Percentiles rank a stretch among this genome's conserved stretches.
These are phyloP conservation scores for Marronus borbonicus DNA, from an alignment of 2,888 invertebrate species.

Conservation along the genomic window DNA sequence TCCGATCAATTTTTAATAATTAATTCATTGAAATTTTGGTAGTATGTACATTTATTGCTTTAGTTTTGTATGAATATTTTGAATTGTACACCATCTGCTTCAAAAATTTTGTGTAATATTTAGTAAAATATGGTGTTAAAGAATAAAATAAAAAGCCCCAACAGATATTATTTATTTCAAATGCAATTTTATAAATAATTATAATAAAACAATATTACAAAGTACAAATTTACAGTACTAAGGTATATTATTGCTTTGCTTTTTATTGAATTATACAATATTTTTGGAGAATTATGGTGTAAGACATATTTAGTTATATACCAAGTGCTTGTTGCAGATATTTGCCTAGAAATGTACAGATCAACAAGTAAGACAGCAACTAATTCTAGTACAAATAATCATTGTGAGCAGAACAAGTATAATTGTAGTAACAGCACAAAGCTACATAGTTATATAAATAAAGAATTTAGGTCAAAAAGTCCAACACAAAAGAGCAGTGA, in stretches of 20 bases:
- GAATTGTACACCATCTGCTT: no score
- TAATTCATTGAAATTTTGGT: no score
- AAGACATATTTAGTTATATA: background rate
- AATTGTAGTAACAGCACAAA: background rate
- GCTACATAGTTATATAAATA: background rate
- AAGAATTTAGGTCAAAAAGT: slow-evolving; percentile 57
- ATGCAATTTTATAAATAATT: background rate
- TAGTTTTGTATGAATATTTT: no score
- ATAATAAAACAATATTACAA: no score
- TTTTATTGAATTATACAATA: no score
- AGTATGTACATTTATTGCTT: no score
- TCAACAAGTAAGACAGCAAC: background rate
- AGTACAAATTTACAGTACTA: background rate
- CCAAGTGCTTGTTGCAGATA: background rate
- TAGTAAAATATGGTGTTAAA: no score
- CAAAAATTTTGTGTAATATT: no score
- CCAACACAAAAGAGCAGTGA: slow-evolving; percentile 23
- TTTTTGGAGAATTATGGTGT: no score
- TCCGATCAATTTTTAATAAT: no score
- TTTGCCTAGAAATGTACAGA: background rate
- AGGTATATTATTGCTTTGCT: no score
- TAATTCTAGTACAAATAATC: background rate
- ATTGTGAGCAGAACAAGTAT: background rate
- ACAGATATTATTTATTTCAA: background rate
- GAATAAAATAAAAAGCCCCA: no score